Percentiles rank a stretch among this genome's conserved stretches.
These are phyloP conservation scores for Sphaeridia pumilis DNA, from an alignment of 2,888 invertebrate species.

Conservation along the genomic window DNA sequence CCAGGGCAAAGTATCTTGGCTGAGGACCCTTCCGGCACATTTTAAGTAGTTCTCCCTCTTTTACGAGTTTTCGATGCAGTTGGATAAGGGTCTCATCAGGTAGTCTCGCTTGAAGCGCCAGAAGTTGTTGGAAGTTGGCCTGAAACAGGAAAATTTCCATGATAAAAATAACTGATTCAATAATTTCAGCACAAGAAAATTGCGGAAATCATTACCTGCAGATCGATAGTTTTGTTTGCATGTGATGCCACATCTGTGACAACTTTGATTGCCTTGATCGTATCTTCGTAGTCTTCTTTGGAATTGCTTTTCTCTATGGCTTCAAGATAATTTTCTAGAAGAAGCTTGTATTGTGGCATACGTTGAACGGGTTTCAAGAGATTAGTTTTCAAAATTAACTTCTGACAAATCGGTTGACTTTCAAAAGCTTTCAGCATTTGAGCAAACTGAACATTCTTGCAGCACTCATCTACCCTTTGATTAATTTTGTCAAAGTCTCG, in stretches of 20 bases:
- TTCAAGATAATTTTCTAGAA: constrained; percentile 50
- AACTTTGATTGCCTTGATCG: constrained; percentile 46
- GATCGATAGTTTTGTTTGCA: constrained; percentile 47
- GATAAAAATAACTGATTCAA: not conserved
- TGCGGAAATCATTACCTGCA: constrained; percentile 41
- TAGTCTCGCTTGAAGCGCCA: constrained; percentile 45
- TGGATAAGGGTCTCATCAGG: constrained; percentile 43
- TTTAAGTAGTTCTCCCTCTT: constrained; percentile 53
- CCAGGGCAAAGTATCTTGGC: constrained; percentile 52
- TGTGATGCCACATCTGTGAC: constrained; percentile 49
- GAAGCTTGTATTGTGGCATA: constrained; percentile 49
- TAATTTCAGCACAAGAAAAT: not conserved
- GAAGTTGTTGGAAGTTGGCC: constrained; percentile 46
- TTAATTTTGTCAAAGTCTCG: constrained; percentile 46
- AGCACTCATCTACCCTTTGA: constrained; percentile 44
- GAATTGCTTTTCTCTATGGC: constrained; percentile 41
- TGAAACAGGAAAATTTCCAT: constrained; percentile 30
- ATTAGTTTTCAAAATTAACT: constrained; percentile 50
- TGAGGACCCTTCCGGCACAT: constrained; percentile 53
- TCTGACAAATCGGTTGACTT: constrained; percentile 41
- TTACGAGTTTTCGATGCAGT: constrained; percentile 49
- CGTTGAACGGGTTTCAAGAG: constrained; percentile 57
- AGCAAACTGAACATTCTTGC: constrained; percentile 44
- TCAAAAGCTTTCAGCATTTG: constrained; percentile 42
- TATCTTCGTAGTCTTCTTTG: constrained; percentile 49